Conservation (phyloP, 92 coral and sea anemone genomes). For the Montipora capitata region DNA sequence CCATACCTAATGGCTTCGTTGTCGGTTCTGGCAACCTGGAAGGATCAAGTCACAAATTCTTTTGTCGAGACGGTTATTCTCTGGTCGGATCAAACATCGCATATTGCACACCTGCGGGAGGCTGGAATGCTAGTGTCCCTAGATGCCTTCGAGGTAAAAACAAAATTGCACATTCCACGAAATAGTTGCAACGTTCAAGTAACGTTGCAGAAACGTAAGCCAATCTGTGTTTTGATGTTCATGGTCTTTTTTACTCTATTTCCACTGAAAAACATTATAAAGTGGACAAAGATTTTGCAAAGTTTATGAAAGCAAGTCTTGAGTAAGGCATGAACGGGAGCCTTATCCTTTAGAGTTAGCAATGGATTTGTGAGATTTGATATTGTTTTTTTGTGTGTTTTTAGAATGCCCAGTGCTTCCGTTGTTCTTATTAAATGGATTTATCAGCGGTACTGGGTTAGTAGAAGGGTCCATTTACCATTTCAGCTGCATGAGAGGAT, state of each 20-base stretch:
- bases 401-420: conserved; percentile 43
- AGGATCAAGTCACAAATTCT: conserved; percentile 31
- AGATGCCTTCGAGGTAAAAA: conserved; percentile 53
- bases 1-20: conserved; percentile 38
- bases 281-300: too few species aligned
- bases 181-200: too few species aligned
- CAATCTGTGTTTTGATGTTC: too few species aligned
- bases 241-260: too few species aligned
- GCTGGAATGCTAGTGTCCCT: conserved; percentile 66
- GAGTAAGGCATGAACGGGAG: too few species aligned
- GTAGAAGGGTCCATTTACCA: conserved; percentile 27
- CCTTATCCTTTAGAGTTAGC: too few species aligned
- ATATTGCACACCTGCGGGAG: conserved; percentile 40
- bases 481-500: conserved; percentile 40
- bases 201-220: too few species aligned
- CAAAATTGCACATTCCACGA: background rate
- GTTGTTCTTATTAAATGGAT: conserved; percentile 28
- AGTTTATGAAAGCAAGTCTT: too few species aligned
- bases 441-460: conserved; percentile 25
- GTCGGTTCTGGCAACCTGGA: conserved; percentile 11
- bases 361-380: too few species aligned
- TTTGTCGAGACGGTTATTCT: conserved; percentile 36
- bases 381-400: too few species aligned
- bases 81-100: conserved; percentile 31
- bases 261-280: too few species aligned